phyloP scores from a whole-genome alignment of 2,113 vertebrate species.

The Pedetes capensis region DNA sequence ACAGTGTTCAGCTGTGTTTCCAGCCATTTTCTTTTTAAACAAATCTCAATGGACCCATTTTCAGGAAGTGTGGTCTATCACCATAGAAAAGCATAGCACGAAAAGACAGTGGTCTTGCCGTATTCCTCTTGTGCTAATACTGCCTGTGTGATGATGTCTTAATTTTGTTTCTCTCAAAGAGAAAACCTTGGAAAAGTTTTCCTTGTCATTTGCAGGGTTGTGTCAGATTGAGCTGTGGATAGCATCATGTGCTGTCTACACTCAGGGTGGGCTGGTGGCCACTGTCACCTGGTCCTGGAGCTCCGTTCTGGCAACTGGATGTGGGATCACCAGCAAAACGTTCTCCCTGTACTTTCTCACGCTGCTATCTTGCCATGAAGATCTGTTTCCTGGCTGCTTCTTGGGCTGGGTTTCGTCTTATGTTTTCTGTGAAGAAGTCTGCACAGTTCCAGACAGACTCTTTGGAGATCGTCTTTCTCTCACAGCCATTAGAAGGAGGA shows the following conservation, averaged over 20 bases:
- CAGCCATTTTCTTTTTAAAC: background rate
- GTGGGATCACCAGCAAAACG: background rate
- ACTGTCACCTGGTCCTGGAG: background rate
- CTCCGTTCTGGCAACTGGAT: background rate
- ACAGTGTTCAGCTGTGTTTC: background rate
- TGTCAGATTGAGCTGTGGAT: background rate
- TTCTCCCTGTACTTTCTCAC: background rate
- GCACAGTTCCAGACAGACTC: background rate
- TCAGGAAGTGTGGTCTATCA: no score
- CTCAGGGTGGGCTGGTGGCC: accelerated
- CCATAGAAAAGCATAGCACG: background rate
- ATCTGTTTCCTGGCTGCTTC: background rate
- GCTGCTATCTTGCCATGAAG: background rate
- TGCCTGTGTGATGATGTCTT: background rate
- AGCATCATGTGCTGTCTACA: background rate
- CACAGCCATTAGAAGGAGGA: background rate
- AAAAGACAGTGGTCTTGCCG: background rate
- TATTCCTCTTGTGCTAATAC: background rate
- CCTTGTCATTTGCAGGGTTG: background rate
- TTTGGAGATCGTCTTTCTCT: background rate
- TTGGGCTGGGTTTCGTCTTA: background rate
- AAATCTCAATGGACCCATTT: background rate
- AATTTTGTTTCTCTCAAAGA: background rate
- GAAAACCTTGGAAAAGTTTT: background rate
- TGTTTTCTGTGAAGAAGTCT: background rate